Conservation (phyloP, 2,888 invertebrate genomes). For the Dilophus febrilis region DNA sequence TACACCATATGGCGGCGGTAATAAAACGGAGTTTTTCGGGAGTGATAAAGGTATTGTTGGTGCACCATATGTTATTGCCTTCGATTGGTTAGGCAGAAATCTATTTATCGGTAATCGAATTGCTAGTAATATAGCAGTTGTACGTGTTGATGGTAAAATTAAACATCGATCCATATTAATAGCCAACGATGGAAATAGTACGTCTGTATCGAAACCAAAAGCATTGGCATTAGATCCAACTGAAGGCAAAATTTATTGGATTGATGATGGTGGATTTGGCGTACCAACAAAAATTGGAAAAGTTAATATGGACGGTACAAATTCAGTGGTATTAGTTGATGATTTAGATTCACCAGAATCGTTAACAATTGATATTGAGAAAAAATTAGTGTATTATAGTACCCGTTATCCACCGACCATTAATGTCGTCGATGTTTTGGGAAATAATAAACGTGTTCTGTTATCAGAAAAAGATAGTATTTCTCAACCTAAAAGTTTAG, state of each 20-base stretch:
- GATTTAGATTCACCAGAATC: constrained; percentile 61
- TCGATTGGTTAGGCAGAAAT: constrained; percentile 95
- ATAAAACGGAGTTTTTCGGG: constrained; percentile 66
- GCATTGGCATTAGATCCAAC: constrained; percentile 79
- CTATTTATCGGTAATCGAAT: constrained; percentile 79
- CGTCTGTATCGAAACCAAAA: constrained; percentile 75
- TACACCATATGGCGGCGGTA: constrained; percentile 72
- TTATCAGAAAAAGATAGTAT: constrained; percentile 54
- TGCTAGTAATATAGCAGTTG: constrained; percentile 80
- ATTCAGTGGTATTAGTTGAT: constrained; percentile 53
- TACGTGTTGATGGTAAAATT: constrained; percentile 68
- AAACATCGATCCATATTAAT: constrained; percentile 73
- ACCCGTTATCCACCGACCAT: constrained; percentile 56
- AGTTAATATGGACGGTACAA: constrained; percentile 86
- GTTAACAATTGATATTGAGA: constrained; percentile 67
- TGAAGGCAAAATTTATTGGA: constrained; percentile 91
- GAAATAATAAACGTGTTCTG: constrained; percentile 48
- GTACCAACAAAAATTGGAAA: constrained; percentile 77
- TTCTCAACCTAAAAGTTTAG: constrained; percentile 61
- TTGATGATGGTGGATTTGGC: constrained; percentile 84
- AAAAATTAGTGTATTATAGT: constrained; percentile 76
- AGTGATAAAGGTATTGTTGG: constrained; percentile 74
- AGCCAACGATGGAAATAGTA: constrained; percentile 72
- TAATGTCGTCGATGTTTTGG: constrained; percentile 53
- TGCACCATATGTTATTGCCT: constrained; percentile 77